Evolutionary conservation across 2,113 vertebrate species (phyloP).

Genomic region (Chitala chitala): DNA sequence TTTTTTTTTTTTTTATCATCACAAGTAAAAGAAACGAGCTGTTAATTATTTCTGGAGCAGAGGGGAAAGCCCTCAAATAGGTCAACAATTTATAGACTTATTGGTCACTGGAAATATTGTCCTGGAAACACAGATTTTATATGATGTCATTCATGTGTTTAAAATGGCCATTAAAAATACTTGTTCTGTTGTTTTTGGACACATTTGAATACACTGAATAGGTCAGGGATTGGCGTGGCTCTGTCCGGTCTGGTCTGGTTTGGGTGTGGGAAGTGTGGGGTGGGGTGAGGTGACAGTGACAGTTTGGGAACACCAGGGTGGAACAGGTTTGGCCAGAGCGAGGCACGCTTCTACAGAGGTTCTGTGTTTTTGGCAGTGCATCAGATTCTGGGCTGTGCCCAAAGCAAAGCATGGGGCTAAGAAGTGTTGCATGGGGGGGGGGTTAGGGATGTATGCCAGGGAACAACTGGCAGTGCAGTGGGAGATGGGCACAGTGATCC

Average conservation of each 20-base stretch:
- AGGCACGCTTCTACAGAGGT: neutral
- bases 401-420: constrained; percentile 23
- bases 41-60: neutral
- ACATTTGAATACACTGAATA: neutral
- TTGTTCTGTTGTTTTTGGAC: neutral
- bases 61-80: neutral
- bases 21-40: neutral
- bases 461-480: constrained; percentile 59
- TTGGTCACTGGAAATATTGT: neutral
- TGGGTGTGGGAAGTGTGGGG: neutral
- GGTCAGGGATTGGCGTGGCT: neutral
- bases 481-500: constrained; percentile 57
- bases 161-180: no score
- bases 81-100: neutral
- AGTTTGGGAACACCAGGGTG: neutral
- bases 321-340: neutral
- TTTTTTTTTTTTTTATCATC: neutral
- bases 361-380: neutral
- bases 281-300: neutral
- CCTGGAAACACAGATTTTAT: neutral
- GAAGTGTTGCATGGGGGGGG: constrained; percentile 40
- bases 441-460: constrained; percentile 23
- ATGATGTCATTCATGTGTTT: neutral
- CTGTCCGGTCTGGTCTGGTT: no score
- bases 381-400: constrained; percentile 26